Evolutionary conservation across 2,113 vertebrate species (phyloP), one percentile per base, ranked within the genome.

Genomic region (Bubo bubo): DNA sequence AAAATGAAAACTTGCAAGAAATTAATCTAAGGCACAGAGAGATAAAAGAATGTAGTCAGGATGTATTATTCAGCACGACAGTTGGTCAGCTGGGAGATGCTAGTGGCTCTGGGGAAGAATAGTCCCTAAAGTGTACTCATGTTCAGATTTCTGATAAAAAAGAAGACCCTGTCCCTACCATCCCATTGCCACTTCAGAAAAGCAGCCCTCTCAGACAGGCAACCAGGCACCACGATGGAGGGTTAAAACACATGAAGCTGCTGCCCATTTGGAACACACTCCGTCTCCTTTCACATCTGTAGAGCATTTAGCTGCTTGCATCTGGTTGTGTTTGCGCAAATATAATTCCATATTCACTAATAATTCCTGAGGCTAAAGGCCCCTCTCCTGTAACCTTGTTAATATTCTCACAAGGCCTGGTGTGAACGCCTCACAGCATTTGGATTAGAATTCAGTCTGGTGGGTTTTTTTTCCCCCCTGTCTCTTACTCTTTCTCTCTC

Each of bases 271-370:
- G 97, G 96, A 98, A 55, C 97, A 82, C 96, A 87, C 84, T 82
- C 95, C 5, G 89, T 90, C 96, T 97, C 94, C 88, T 93, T 90
- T 95, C 97, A 97, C 99, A 99, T 99, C 99, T 99, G 99, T 98
- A 99, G 98, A 97, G 98, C 98, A 99, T 99, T 99, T 98, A 98
- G 98, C 97, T 96, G 97, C 98, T 95, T 99, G 98, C 99, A 99
- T 99, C 99, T 99, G 99, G 99, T 99, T 99, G 99, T 98, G 98
- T 99, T 99, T 99, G 98, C 96, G 98, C 98, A 99, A 99, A 99
- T 99, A 99, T 99, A 99, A 99, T 99, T 99, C 99, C 98, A 99
- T 99, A 99, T 99, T 99, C 99, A 99, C 99, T 98, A 99, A 98
- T 99, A 98, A 99, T 99, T 99, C 99, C 99, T 60, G 98, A 98